Evolutionary conservation across 2,888 invertebrate species (phyloP).

Genomic region (Caenorhabditis doughertyi): DNA sequence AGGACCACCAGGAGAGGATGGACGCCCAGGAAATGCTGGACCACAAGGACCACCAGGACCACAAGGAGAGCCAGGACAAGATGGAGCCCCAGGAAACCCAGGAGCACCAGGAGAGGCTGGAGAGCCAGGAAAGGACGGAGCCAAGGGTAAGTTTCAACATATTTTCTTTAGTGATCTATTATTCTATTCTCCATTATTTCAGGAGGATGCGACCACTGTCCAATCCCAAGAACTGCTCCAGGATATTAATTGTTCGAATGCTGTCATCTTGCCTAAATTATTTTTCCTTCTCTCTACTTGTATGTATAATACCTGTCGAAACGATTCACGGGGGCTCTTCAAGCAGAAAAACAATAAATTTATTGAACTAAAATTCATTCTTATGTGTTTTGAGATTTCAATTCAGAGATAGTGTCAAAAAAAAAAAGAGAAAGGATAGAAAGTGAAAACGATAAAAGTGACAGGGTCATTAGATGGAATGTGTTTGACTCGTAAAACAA

Average conservation of each 20-base stretch:
- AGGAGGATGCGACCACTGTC: conserved; percentile 75
- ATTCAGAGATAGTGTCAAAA: background rate
- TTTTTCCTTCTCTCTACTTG: conserved; percentile 44
- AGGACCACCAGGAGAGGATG: conserved; percentile 74
- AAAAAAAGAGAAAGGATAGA: conserved; percentile 23
- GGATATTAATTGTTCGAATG: conserved; percentile 62
- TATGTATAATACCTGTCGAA: conserved; percentile 57
- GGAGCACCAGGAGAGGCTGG: conserved; percentile 75
- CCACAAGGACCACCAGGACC: conserved; percentile 73
- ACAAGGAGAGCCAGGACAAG: conserved; percentile 73
- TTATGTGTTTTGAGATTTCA: background rate
- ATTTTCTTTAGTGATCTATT: background rate
- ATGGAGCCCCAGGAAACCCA: conserved; percentile 72
- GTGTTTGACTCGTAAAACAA: conserved; percentile 15
- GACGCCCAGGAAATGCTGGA: conserved; percentile 72
- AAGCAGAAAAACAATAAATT: conserved; percentile 13
- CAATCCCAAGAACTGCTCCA: conserved; percentile 71
- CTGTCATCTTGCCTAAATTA: conserved; percentile 37
- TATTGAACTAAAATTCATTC: conserved; percentile 29
- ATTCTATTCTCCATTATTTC: conserved; percentile 11
- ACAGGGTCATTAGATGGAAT: conserved; percentile 15
- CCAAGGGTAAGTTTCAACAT: conserved; percentile 51
- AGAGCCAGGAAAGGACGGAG: conserved; percentile 72
- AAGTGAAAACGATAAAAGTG: conserved; percentile 17
- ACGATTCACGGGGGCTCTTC: conserved; percentile 37